These are phyloP conservation scores for Pristionchus maxplancki DNA, from an alignment of 2,888 invertebrate species.

Conservation along the genomic window DNA sequence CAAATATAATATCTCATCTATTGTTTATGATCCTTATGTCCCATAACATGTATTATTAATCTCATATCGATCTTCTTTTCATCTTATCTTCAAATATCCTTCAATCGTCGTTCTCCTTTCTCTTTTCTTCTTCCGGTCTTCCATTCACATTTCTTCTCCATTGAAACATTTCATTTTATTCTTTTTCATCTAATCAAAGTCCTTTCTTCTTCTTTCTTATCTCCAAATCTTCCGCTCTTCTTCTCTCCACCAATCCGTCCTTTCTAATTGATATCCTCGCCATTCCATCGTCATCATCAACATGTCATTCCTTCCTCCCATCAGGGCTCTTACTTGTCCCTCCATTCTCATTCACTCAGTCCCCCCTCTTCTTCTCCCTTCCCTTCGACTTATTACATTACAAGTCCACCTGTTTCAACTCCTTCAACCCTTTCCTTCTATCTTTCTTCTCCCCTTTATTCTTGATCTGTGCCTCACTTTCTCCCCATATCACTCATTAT, in stretches of 20 bases:
- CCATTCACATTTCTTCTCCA: conserved; percentile 15
- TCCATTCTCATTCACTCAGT: not conserved
- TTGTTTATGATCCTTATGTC: not conserved
- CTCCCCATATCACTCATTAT: conserved; percentile 36
- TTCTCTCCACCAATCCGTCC: not conserved
- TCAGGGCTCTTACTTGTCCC: not conserved
- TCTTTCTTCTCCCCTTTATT: not conserved
- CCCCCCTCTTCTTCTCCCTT: not conserved
- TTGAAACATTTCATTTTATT: conserved; percentile 33
- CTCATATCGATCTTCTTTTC: not conserved
- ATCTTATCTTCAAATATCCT: not conserved
- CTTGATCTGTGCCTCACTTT: not conserved
- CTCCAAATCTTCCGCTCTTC: not conserved
- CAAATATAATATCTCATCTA: not conserved
- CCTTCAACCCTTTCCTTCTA: not conserved
- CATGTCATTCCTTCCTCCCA: not conserved
- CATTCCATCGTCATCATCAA: conserved; percentile 22
- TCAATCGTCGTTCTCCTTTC: conserved; percentile 38
- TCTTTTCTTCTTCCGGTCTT: conserved; percentile 22
- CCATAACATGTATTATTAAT: not conserved
- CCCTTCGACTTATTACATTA: conserved; percentile 14
- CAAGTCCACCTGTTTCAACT: not conserved
- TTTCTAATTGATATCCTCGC: not conserved
- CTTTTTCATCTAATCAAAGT: conserved; percentile 1
- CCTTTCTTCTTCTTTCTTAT: conserved; percentile 9